Base-by-base conservation (phyloP, 2,797 vertebrate species). In the Serranus cabrilla region DNA sequence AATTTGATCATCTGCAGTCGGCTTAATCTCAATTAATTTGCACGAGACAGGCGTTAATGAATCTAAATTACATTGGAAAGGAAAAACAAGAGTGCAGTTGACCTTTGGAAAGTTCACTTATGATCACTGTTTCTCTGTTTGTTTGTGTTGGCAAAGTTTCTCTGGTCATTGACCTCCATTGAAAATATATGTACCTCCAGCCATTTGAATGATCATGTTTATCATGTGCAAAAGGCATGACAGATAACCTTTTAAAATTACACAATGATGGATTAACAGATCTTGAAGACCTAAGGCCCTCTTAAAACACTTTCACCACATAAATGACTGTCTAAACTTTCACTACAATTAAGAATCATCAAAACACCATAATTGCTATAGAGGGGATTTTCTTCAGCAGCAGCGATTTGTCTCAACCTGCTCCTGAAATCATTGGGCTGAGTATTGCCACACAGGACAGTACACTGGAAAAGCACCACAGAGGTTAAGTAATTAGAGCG, bases 301-400 rank as follows among this genome's bases (percentile, higher is more conserved):
- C 47, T 56, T 64, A 43, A 78, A 85, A 61, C 54, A 6, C 45
- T 6, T 54, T 71, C 14, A 17, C 76, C 85, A 87, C 84, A 85
- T 76, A 18, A 86, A 69, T 71, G 67, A 76, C 78, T 71, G 47
- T 83, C 56, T 84, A 81, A 85, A 89, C 87, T 84, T 80, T 89
- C 76, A 71, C 83, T 85, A 17, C 81, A 81, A 85, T 89, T 89
- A 83, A 43, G 71, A 82, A 46, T 78, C 23, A 80, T 86, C 78
- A 61, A 60, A 84, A 84, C 73, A 39, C 3, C 65, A 21, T 80
- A 76, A 86, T 82, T 84, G 68, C 77, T 56, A 9, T 52, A 18
- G 23, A 79, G 76, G 83, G 89, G 81, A 62, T 84, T 89, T 91
- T 87, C 73, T 61, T 25, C 43, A 8, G 70, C 59, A 21, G 78